Evolutionary conservation across 1,140 invertebrate genomes (phyloP), one percentile per base, ranked within the genome.

Genomic region (Paralvinella palmiformis): DNA sequence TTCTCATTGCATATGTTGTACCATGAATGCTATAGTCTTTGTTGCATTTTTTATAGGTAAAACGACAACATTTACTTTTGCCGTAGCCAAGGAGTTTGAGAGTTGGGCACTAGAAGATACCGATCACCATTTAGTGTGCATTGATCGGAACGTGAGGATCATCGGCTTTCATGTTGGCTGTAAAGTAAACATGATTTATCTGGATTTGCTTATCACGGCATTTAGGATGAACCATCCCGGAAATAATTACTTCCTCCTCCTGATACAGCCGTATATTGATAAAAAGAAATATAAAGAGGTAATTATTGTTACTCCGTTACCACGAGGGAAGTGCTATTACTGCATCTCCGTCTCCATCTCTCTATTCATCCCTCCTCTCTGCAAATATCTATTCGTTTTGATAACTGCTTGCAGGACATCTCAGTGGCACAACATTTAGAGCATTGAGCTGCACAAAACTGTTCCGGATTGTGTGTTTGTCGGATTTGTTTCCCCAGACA

Each of bases 261-360:
- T 61, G 31, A 45, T 73, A 13, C 66, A 64, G 50, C 10, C 27
- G 2, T 70, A 71, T 52, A 17, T 75, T 7, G 53, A 67, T 0
- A 61, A 70, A 15, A 59, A 71, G 37, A 75, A 75, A 64, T 72
- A 67, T 41, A 75, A 76, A 58, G 75, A 76, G 69, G 73, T 71
- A 15, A 45, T 55, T 59, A 32, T 59, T 60, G 5, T 65, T 15
- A n/a, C n/a, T n/a, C n/a, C n/a, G n/a, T n/a, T n/a, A 53, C 13
- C 50, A 53, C 15, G 15, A 27, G 15, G 50, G 50, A 10, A 7
- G 10, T 17, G 10, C 13, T 15, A 53, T 22, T 24, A 10, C 24
- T 22, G 24, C n/a, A 27, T 37, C 35, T 15, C 15, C 13, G 7
- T 60, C 13, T 27, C 59, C 27, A 15, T 15, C 32, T 35, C n/a